Base-by-base conservation (phyloP, 2,888 invertebrate genomes). In the Tineola bisselliella region DNA sequence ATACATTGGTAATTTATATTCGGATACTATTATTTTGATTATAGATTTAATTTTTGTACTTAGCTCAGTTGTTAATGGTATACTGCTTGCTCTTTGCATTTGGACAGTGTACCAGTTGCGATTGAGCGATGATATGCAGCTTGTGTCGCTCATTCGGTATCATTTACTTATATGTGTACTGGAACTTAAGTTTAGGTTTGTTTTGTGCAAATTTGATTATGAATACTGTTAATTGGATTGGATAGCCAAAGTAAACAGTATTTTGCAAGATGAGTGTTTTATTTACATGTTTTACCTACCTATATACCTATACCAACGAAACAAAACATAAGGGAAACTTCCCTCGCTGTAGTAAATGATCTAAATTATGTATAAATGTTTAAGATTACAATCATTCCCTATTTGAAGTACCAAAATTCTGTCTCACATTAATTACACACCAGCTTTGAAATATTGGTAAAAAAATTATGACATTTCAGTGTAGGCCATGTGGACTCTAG, bases 201-300 rank as follows among this genome's bases (percentile, higher is more conserved):
- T 77, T 79, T 83, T 81, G 78, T 80, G 77, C 68, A 79, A 84
- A 76, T 78, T 75, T 72, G 70, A 69, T 66, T 18, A 6, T 18
- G 76, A 82, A 86, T 87, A 87, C 86, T 87, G 86, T 86, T 44
- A 81, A 83, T 83, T 79, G 76, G 84, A 84, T 78, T 86, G 81
- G 73, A 79, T 84, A 86, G 86, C 86, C 86, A 87, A 87, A 87
- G 86, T 86, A 86, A 86, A 86, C 86, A 86, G 86, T 87, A 84
- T 86, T 87, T 86, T 81, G 77, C 82, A 83, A 65, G 69, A 58
- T 54, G 59, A 48, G 38, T 57, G 44, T 64, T 62, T 61, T 63
- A 62, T 66, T 65, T 61, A 31, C 17, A 48, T 13, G 3, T 17
- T 17, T 48, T 13, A 8, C 17, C 48, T 17, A 38, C 61, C 6